phyloP scores from a whole-genome alignment of 1,140 invertebrate genomes.

The Caenorhabditis brenneri region DNA sequence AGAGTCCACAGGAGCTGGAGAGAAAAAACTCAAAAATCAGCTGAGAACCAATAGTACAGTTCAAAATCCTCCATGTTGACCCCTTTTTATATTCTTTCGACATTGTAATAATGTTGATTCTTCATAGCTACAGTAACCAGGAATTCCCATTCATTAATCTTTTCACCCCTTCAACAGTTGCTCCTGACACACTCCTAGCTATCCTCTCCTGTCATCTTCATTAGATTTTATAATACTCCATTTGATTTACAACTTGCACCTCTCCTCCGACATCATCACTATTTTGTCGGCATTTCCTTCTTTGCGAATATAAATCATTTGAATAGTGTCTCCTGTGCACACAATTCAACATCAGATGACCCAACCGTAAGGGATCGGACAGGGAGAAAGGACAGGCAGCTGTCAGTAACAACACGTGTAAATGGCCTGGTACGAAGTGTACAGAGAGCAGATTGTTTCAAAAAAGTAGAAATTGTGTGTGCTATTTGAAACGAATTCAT shows the following conservation, averaged over 20 bases:
- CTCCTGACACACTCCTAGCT: background rate
- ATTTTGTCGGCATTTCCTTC: background rate
- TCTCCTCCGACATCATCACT: background rate
- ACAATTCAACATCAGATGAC: background rate
- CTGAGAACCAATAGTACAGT: too few species aligned
- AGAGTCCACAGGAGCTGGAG: too few species aligned
- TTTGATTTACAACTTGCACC: background rate
- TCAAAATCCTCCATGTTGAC: too few species aligned
- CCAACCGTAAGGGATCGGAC: background rate
- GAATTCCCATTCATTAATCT: background rate
- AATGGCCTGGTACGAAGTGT: too few species aligned
- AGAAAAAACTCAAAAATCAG: too few species aligned
- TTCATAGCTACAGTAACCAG: too few species aligned
- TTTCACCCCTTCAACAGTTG: background rate
- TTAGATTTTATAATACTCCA: background rate
- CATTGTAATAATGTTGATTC: too few species aligned
- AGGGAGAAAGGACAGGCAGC: background rate
- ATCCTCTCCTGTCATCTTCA: background rate
- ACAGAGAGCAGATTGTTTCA: too few species aligned
- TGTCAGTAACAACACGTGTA: background rate
- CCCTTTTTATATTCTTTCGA: too few species aligned
- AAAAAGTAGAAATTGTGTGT: too few species aligned
- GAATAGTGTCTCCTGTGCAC: conserved; percentile 14
- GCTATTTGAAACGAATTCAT: background rate
- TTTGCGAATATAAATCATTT: background rate